Percentiles rank a stretch among this genome's conserved stretches.
phyloP scores from a whole-genome alignment of 2,888 invertebrate species.

The Orthonychiurus folsomi region DNA sequence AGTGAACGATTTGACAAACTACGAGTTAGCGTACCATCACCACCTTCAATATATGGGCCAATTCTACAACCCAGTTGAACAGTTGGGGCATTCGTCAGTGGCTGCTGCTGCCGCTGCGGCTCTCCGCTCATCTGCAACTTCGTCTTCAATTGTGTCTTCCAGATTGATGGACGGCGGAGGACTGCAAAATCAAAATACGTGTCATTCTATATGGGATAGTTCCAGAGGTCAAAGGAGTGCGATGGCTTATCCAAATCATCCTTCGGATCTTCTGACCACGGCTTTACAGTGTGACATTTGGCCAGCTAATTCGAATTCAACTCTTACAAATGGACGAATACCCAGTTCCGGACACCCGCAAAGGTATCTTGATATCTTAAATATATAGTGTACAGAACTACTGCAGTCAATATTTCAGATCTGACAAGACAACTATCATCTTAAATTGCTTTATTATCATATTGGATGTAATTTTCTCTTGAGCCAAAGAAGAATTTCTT shows the following conservation, averaged over 20 bases:
- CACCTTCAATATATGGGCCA: constrained; percentile 37
- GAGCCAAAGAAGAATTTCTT: neutral
- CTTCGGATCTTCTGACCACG: constrained; percentile 18
- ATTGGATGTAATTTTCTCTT: neutral
- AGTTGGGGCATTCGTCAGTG: constrained; percentile 25
- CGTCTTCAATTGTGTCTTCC: constrained; percentile 3
- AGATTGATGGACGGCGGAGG: neutral
- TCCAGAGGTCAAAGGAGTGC: constrained; percentile 14
- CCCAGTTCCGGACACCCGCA: constrained; percentile 6
- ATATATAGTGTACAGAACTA: neutral
- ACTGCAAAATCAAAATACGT: neutral
- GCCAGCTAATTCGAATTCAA: neutral
- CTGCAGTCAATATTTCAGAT: too few relatives aligned
- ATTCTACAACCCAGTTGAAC: constrained; percentile 28
- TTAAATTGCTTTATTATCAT: too few relatives aligned
- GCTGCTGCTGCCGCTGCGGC: constrained; percentile 28
- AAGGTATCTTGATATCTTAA: constrained; percentile 12
- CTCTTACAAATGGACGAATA: neutral
- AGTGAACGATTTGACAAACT: constrained; percentile 17
- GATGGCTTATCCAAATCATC: constrained; percentile 20
- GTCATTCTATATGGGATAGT: constrained; percentile 13
- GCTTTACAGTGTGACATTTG: constrained; percentile 21
- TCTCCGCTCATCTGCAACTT: constrained; percentile 15
- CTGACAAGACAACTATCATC: too few relatives aligned
- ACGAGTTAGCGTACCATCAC: constrained; percentile 30